Evolutionary conservation across 2,797 vertebrate species (phyloP).

Genomic region (Hyperoplus immaculatus): DNA sequence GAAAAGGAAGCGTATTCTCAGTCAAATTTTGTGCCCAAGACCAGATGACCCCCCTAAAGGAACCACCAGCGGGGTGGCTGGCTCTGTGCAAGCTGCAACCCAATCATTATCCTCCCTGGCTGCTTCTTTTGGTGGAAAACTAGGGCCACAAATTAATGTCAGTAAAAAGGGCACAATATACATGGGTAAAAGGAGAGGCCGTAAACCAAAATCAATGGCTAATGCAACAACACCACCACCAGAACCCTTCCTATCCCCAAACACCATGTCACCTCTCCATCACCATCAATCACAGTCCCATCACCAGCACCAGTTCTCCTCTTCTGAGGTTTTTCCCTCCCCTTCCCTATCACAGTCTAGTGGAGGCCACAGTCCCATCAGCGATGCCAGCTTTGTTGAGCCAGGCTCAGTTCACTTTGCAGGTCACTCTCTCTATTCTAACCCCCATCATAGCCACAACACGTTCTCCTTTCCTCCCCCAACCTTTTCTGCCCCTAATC

Average conservation of each 20-base stretch:
- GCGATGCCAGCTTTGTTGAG: slow-evolving; percentile 95
- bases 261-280: slow-evolving; percentile 83
- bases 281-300: slow-evolving; percentile 89
- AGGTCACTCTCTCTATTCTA: slow-evolving; percentile 87
- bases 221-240: slow-evolving; percentile 68
- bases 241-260: slow-evolving; percentile 83
- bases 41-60: slow-evolving; percentile 79
- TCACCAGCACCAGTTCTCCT: slow-evolving; percentile 81
- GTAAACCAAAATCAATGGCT: slow-evolving; percentile 91
- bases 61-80: slow-evolving; percentile 55
- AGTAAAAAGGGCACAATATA: slow-evolving; percentile 99
- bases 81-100: slow-evolving; percentile 73
- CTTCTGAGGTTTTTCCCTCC: slow-evolving; percentile 92
- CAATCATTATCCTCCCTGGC: slow-evolving; percentile 92
- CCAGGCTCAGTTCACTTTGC: slow-evolving; percentile 94
- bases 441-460: slow-evolving; percentile 85
- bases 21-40: slow-evolving; percentile 91
- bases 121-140: slow-evolving; percentile 94
- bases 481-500: slow-evolving; percentile 85
- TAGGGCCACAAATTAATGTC: slow-evolving; percentile 98
- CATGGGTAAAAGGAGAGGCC: slow-evolving; percentile 97
- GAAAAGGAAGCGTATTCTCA: slow-evolving; percentile 95
- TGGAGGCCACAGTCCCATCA: slow-evolving; percentile 94
- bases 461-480: slow-evolving; percentile 86
- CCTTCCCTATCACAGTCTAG: slow-evolving; percentile 91